Evolutionary conservation across 2,797 vertebrate genomes (phyloP), one percentile per base, ranked within the genome.

Genomic region (Australoheros facetus): DNA sequence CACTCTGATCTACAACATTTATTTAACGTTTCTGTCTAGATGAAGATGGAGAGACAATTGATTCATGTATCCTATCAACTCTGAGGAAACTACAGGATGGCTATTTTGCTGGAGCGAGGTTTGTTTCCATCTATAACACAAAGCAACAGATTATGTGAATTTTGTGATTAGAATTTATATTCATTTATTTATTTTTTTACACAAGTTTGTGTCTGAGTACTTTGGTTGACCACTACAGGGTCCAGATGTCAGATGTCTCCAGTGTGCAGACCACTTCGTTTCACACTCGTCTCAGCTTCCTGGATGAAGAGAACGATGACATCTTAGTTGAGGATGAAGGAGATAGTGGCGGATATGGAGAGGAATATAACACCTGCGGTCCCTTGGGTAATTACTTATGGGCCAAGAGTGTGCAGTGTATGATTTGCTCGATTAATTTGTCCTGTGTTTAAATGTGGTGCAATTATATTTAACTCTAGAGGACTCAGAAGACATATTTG

Each of bases 21-120:
- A 13, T 80, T 48, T 70, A 1, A 16, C 32, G 56, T 74, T 94
- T 77, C 70, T 85, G 82, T 86, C 76, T 54, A 99, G 98, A 95
- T 91, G 97, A 98, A 55, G 98, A 98, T 77, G 97, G 97, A 73
- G 95, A 97, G 62, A 94, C 95, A 42, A 94, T 99, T 86, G 98
- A 99, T 88, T 94, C 98, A 11, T 98, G 97, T 73, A 96, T 99
- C 91, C 91, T 99, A 78, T 95, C 96, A 80, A 98, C 97, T 26
- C 92, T 99, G 82, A 95, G 97, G 87, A 99, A 99, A 93, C 94
- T 99, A 75, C 97, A 99, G 56, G 98, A 99, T 92, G 98, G 98
- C 57, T 99, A 99, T 93, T 99, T 99, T 88, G 97, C 94, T 83
- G 98, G 98, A 76, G 97, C 97, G n/a, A 98, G 98, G 98, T 99